Percentiles rank a stretch among this genome's conserved stretches.
Conservation (phyloP, 2,888 invertebrate genomes). For the Dolichomitus sp. region DNA sequence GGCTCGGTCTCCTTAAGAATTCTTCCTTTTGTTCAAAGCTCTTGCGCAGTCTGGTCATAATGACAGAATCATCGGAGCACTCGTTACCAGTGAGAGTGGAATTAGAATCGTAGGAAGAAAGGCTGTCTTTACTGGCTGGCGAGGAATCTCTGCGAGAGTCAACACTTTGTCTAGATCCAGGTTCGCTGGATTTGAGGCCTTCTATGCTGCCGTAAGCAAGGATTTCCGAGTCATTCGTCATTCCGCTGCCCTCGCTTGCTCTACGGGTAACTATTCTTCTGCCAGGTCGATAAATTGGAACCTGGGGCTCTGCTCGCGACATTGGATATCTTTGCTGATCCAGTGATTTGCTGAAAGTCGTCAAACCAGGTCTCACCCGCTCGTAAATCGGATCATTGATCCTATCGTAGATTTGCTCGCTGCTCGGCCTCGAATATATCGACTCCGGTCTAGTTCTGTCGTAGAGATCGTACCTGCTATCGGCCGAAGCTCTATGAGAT, state of each 20-base stretch:
- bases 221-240: conserved; percentile 79
- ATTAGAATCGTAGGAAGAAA: conserved; percentile 90
- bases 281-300: conserved; percentile 80
- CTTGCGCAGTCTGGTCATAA: conserved; percentile 92
- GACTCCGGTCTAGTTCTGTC: conserved; percentile 84
- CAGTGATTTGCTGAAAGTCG: conserved; percentile 76
- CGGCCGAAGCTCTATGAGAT: conserved; percentile 63
- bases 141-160: conserved; percentile 89
- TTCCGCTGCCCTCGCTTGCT: conserved; percentile 87
- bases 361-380: conserved; percentile 80
- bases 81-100: conserved; percentile 90
- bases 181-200: conserved; percentile 75
- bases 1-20: conserved; percentile 92
- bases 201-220: conserved; percentile 75
- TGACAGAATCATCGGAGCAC: conserved; percentile 90
- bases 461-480: conserved; percentile 76
- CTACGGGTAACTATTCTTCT: conserved; percentile 83
- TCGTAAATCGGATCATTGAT: conserved; percentile 85
- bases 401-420: conserved; percentile 83
- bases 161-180: conserved; percentile 86
- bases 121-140: conserved; percentile 90
- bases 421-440: conserved; percentile 86
- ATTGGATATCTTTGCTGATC: conserved; percentile 80
- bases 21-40: conserved; percentile 97
- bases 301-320: conserved; percentile 83